A percentile compares a stretch with the other conserved stretches of the same genome.
Conservation (phyloP, 2,113 vertebrate genomes). For the Gallinago undulata region DNA sequence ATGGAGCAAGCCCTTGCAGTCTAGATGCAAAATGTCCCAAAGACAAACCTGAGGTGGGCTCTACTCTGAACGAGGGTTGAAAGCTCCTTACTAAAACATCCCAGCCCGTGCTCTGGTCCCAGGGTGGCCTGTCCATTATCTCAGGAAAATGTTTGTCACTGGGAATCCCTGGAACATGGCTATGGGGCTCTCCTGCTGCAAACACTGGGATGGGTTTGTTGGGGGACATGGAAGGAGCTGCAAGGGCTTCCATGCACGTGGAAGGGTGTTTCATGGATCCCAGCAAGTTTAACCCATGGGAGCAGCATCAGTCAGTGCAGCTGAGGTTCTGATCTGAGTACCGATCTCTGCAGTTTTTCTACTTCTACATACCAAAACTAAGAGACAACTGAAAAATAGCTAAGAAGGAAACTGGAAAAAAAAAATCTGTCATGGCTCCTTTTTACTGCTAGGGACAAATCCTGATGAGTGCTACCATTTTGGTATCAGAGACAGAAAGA, state of each 20-base stretch:
- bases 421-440: rapidly evolving
- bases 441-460: not conserved
- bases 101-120: rapidly evolving
- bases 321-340: not conserved
- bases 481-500: not conserved
- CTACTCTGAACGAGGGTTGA: not conserved
- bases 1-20: not conserved
- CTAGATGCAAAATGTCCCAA: not conserved
- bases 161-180: rapidly evolving
- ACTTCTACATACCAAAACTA: not conserved
- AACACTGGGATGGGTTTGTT: rapidly evolving
- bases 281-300: not conserved
- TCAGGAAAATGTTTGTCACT: not conserved
- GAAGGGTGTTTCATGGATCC: not conserved
- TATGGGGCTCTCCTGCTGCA: rapidly evolving
- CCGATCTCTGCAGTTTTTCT: not conserved
- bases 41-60: not conserved
- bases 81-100: not conserved
- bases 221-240: not conserved
- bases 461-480: not conserved
- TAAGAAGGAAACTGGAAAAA: not conserved
- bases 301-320: not conserved
- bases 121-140: rapidly evolving
- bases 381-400: not conserved
- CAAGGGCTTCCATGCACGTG: rapidly evolving